Evolutionary conservation across 2,113 vertebrate species (phyloP), one percentile per base, ranked within the genome.

Genomic region (Oenanthe melanoleuca): DNA sequence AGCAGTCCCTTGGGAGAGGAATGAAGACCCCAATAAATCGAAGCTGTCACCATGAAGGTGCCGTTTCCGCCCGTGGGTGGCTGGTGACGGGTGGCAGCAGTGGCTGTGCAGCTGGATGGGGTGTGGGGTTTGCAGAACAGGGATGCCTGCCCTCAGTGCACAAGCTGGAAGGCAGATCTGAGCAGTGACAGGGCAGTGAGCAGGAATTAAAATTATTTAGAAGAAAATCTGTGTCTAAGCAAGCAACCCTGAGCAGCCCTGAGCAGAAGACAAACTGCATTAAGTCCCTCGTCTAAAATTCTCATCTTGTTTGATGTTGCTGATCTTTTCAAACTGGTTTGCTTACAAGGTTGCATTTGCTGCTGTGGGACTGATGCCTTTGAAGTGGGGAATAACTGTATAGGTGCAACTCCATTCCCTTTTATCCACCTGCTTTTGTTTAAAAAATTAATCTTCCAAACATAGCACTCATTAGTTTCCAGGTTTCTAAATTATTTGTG

Each of bases 401-500:
- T 40, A 8, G 49, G 47, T 85, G 37, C 34, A 55, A 23, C 55
- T 92, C 11, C 52, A 55, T 83, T 70, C 16, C 23, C 24, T 56
- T 63, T 6, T 49, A 34, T 45, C 42, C 1, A 3, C 14, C 33
- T 84, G 60, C 65, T 91, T 94, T 85, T 84, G 52, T 83, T 66
- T 61, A 52, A 71, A 0, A 9, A 70, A 29, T 80, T 88, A 50
- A 24, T 72, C 12, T 88, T 88, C 29, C 29, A 78, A 88, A 75
- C 23, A 7, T 3, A 61, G 47, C 20, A 38, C 56, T 79, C 38
- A 4, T 21, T 86, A 12, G 45, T 88, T 85, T 88, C 82, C 65
- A 66, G 67, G 23, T 86, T 86, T 75, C 61, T 89, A 33, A 81
- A 80, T 95, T 63, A 80, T 63, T 95, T 92, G 45, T 6, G 6